Evolutionary conservation across 2,113 vertebrate species (phyloP).

Genomic region (Gopherus evgoodei): DNA sequence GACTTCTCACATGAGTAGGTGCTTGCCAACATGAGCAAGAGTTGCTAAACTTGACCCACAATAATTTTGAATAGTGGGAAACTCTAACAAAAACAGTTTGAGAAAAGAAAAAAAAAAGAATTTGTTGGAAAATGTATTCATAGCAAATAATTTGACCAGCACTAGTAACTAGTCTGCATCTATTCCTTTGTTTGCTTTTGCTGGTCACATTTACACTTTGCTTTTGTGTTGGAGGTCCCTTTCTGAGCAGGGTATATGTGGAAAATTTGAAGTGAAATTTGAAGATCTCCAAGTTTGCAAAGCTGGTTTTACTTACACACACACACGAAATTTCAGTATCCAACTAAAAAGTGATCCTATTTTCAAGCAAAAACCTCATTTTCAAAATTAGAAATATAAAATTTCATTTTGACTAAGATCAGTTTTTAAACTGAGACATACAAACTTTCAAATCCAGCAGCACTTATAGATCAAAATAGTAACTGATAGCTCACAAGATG

Average conservation of each 20-base stretch:
- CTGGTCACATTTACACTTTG: neutral
- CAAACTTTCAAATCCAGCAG: neutral
- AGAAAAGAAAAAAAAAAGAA: neutral
- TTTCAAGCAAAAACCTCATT: neutral
- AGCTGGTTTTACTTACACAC: neutral
- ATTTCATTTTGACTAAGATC: neutral
- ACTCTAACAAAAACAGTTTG: neutral
- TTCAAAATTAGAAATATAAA: neutral
- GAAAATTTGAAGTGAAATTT: neutral
- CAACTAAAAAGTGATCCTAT: neutral
- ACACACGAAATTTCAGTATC: neutral
- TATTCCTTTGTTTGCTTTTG: neutral
- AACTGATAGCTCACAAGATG: neutral
- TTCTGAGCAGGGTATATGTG: neutral
- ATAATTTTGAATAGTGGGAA: neutral
- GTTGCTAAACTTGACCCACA: neutral
- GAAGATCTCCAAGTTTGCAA: neutral
- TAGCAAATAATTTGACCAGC: neutral
- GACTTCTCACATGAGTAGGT: neutral
- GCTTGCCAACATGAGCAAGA: neutral
- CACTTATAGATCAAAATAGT: neutral
- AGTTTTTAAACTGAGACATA: neutral
- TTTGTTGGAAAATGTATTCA: neutral
- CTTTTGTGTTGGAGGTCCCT: neutral
- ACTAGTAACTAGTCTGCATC: neutral